Percentiles rank a stretch among this genome's conserved stretches.
These are phyloP conservation scores for Piliocolobus tephrosceles DNA, from an alignment of 2,113 vertebrate species.

Conservation along the genomic window DNA sequence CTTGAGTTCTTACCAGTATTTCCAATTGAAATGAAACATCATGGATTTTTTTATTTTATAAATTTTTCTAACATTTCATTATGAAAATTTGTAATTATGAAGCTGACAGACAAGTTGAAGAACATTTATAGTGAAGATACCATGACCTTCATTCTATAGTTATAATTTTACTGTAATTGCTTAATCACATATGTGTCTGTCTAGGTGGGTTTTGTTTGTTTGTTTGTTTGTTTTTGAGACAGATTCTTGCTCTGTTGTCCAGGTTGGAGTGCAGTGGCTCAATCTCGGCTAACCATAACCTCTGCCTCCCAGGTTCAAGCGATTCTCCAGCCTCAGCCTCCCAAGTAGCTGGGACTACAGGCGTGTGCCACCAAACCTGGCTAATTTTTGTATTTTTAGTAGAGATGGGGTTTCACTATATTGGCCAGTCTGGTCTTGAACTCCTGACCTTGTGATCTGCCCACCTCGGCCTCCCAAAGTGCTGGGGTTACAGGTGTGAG, in stretches of 20 bases:
- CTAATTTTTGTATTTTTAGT: too few relatives aligned
- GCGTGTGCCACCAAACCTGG: too few relatives aligned
- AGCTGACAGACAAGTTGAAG: not conserved
- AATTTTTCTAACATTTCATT: not conserved
- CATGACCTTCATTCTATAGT: not conserved
- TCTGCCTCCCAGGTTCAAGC: too few relatives aligned
- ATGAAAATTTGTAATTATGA: not conserved
- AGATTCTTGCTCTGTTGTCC: too few relatives aligned
- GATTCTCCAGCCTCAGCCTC: too few relatives aligned
- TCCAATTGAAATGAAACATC: not conserved
- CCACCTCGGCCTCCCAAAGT: not conserved
- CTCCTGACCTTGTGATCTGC: not conserved
- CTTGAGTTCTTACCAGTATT: not conserved
- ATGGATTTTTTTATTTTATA: not conserved
- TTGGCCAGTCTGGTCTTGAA: not conserved
- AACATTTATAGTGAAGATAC: not conserved
- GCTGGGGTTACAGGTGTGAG: not conserved
- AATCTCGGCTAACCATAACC: too few relatives aligned
- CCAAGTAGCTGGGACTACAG: too few relatives aligned
- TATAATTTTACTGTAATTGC: not conserved
- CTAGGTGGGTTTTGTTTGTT: too few relatives aligned
- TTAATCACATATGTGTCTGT: not conserved
- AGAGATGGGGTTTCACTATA: not conserved
- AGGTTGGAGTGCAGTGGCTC: too few relatives aligned
- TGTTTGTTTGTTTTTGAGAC: too few relatives aligned